phyloP scores from a whole-genome alignment of 2,797 vertebrate species.

The Enoplosus armatus region DNA sequence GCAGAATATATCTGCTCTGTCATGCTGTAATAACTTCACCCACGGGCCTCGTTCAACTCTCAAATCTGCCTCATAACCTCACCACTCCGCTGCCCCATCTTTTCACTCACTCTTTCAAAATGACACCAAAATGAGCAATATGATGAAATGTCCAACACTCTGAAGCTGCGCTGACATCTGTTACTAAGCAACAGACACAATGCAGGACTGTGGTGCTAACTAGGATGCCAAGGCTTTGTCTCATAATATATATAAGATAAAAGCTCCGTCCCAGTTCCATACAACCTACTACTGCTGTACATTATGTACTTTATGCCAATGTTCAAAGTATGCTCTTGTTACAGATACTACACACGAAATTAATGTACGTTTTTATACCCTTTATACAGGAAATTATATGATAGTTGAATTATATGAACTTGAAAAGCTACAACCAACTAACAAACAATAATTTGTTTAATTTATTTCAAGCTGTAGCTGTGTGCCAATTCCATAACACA shows the following conservation, averaged over 20 bases:
- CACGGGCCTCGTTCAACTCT: conserved; percentile 30
- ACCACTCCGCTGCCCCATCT: not conserved
- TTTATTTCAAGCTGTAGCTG: not conserved
- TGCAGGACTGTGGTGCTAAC: conserved; percentile 39
- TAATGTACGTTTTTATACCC: not conserved
- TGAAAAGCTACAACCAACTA: too few relatives aligned
- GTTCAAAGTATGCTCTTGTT: not conserved
- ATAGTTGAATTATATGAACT: too few relatives aligned
- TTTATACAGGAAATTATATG: not conserved
- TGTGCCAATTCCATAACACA: not conserved
- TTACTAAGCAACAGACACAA: conserved; percentile 69
- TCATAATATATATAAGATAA: conserved; percentile 29
- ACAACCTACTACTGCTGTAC: not conserved
- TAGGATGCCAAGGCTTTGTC: conserved; percentile 55
- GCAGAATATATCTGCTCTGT: conserved; percentile 58
- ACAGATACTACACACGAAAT: not conserved
- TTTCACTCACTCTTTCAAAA: conserved; percentile 23
- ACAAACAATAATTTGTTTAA: too few relatives aligned
- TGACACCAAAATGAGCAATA: conserved; percentile 48
- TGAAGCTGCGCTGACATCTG: conserved; percentile 40
- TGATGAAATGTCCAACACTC: conserved; percentile 39
- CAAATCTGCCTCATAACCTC: conserved; percentile 31
- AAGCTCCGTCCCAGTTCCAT: conserved; percentile 9
- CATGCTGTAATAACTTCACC: conserved; percentile 47
- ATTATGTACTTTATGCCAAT: not conserved